Conservation (phyloP, 2,113 vertebrate species). For the Campylomormyrus tamandua region DNA sequence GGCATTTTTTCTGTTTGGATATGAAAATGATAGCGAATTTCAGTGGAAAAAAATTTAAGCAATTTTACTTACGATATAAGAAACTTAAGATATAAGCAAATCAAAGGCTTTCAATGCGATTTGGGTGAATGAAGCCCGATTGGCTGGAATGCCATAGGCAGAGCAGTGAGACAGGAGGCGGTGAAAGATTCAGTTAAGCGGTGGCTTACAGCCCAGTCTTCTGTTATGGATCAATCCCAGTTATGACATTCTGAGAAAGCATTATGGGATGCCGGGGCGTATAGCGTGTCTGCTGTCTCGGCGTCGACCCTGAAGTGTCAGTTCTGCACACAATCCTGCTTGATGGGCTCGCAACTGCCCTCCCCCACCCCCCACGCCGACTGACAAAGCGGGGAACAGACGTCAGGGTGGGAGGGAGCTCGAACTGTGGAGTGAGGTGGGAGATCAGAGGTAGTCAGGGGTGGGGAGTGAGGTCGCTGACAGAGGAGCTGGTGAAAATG, state of each 20-base stretch:
- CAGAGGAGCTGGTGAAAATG: background rate
- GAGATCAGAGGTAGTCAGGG: background rate
- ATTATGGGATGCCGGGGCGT: background rate
- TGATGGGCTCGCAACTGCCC: background rate
- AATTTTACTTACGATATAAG: no score
- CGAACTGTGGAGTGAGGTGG: background rate
- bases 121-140: background rate
- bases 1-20: background rate
- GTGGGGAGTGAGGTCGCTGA: background rate
- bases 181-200: background rate
- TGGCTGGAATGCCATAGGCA: background rate
- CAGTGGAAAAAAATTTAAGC: background rate
- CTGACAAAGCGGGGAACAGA: background rate
- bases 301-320: background rate
- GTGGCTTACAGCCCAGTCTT: background rate
- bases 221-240: constrained; percentile 1
- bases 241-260: background rate
- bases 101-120: background rate
- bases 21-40: background rate
- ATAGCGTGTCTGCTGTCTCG: background rate
- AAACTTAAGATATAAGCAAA: background rate
- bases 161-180: background rate
- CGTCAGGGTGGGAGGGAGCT: background rate
- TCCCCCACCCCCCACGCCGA: background rate
- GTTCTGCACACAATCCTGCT: background rate